Evolutionary conservation across 1,140 invertebrate genomes (phyloP).

Genomic region (Cheumatopsyche charites): DNA sequence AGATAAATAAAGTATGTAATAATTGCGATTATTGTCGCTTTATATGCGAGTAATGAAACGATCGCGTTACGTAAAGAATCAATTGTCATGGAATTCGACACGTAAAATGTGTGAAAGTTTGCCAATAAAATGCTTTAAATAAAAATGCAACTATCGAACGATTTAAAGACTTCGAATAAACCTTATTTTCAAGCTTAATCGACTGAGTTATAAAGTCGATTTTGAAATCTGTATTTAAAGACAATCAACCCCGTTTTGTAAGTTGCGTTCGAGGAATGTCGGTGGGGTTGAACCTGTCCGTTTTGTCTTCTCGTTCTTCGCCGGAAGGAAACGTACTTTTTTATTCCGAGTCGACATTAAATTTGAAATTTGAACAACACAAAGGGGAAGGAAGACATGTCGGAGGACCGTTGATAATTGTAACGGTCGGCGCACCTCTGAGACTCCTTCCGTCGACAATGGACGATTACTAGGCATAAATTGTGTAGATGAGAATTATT

Average conservation of each 20-base stretch:
- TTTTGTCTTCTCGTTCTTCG: neutral
- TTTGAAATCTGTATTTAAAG: neutral
- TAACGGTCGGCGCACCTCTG: conserved; percentile 25
- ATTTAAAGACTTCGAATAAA: no score
- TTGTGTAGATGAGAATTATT: neutral
- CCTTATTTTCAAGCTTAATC: no score
- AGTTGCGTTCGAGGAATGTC: neutral
- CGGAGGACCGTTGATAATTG: conserved; percentile 35
- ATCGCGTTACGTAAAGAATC: no score
- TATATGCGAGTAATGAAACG: no score
- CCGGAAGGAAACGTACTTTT: conserved; percentile 35
- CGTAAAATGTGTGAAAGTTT: no score
- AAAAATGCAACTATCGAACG: no score
- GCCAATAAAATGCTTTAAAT: no score
- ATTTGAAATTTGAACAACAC: conserved; percentile 35
- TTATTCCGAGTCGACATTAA: conserved; percentile 24
- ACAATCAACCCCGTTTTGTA: conserved; percentile 8
- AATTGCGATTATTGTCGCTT: no score
- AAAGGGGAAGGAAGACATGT: conserved; percentile 30
- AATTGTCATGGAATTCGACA: no score
- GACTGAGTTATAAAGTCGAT: no score
- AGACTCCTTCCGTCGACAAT: neutral
- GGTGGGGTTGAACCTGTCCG: conserved; percentile 9
- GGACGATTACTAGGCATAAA: conserved; percentile 6
- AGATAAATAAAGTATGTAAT: no score